Conservation (phyloP, 2,797 vertebrate species). For the Sternotherus odoratus region DNA sequence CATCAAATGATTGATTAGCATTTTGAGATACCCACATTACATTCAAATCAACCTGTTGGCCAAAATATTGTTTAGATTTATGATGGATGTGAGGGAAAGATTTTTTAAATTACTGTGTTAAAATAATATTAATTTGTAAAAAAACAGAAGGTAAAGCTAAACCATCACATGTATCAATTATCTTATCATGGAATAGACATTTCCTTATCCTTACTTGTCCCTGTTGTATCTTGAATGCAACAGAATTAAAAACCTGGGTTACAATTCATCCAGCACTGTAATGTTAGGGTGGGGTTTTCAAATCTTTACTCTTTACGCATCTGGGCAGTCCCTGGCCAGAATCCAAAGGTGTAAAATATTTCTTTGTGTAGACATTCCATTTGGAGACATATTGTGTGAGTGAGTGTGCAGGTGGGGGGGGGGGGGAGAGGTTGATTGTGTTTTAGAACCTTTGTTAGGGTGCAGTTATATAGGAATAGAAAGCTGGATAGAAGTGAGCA, state of each 20-base stretch:
- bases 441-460: not conserved
- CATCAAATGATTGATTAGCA: constrained; percentile 56
- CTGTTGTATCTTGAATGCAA: not conserved
- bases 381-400: not conserved
- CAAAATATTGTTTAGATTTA: constrained; percentile 57
- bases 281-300: not conserved
- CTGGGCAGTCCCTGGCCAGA: not conserved
- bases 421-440: not conserved
- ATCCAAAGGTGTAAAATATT: not conserved
- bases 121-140: constrained; percentile 34
- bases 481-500: accelerated
- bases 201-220: not conserved
- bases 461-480: not conserved
- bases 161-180: not conserved
- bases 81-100: constrained; percentile 28
- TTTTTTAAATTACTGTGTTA: constrained; percentile 50
- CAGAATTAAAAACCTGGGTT: not conserved
- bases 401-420: too few relatives aligned
- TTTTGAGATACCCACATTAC: constrained; percentile 52
- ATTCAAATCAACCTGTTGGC: constrained; percentile 58
- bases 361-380: accelerated
- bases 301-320: too few relatives aligned
- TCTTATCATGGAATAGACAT: not conserved
- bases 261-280: accelerated
- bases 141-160: constrained; percentile 36